Evolutionary conservation across 2,797 vertebrate species (phyloP).

Genomic region (Channallabes apus): DNA sequence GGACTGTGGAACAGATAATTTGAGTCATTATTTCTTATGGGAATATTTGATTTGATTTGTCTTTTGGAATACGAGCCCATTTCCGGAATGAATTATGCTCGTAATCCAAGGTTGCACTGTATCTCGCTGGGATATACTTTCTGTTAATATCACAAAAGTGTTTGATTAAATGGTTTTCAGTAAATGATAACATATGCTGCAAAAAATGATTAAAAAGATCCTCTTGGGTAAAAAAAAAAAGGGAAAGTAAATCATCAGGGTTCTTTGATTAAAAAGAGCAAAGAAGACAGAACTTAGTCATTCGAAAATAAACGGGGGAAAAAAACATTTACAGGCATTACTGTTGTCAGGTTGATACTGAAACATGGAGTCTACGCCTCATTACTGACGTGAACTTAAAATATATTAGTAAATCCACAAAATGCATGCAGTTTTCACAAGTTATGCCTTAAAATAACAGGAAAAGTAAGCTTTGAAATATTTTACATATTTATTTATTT

Average conservation of each 20-base stretch:
- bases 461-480: not conserved
- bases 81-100: too few relatives aligned
- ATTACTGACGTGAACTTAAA: slow-evolving; percentile 10
- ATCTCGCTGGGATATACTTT: not conserved
- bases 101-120: too few relatives aligned
- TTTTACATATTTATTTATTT: too few relatives aligned
- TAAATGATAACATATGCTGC: not conserved
- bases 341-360: not conserved
- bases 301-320: not conserved
- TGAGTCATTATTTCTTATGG: too few relatives aligned
- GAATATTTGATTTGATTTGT: too few relatives aligned
- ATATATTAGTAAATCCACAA: slow-evolving; percentile 4
- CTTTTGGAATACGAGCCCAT: too few relatives aligned
- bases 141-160: not conserved
- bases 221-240: not conserved
- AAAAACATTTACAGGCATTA: not conserved
- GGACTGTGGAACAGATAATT: too few relatives aligned
- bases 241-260: not conserved
- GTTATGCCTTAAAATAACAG: slow-evolving; percentile 1
- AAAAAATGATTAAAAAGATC: not conserved
- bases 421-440: slow-evolving; percentile 17
- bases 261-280: not conserved
- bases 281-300: not conserved
- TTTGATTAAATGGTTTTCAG: not conserved
- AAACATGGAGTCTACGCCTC: not conserved